Evolutionary conservation across 2,888 invertebrate genomes (phyloP).

Genomic region (Mechanitis mazaeus): DNA sequence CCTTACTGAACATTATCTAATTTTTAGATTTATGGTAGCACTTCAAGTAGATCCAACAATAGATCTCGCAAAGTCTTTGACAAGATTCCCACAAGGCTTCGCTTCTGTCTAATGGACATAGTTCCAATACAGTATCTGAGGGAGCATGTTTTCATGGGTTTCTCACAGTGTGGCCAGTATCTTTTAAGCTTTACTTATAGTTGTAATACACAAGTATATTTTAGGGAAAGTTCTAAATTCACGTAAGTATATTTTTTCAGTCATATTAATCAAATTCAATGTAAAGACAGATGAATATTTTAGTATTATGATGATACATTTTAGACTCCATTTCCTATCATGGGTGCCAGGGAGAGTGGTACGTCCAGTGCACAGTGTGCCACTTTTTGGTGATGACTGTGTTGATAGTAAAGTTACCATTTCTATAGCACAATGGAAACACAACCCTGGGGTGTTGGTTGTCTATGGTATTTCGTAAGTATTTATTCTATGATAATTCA

Average conservation of each 20-base stretch:
- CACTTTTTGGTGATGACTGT: conserved; percentile 78
- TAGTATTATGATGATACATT: neutral
- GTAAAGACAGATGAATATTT: too few relatives aligned
- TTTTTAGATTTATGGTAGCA: conserved; percentile 70
- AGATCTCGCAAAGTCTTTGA: conserved; percentile 71
- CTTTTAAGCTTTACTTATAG: conserved; percentile 90
- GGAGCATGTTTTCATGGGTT: conserved; percentile 95
- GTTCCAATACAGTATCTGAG: conserved; percentile 74
- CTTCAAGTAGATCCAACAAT: conserved; percentile 63
- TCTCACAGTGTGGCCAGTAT: conserved; percentile 95
- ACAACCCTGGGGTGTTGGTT: conserved; percentile 75
- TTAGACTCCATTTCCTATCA: conserved; percentile 65
- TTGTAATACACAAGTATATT: conserved; percentile 71
- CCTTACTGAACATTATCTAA: conserved; percentile 11
- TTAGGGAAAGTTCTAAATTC: conserved; percentile 71
- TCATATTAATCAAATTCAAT: neutral
- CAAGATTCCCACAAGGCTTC: conserved; percentile 74
- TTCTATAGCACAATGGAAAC: conserved; percentile 80
- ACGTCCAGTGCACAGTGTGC: conserved; percentile 70
- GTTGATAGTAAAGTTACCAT: conserved; percentile 78
- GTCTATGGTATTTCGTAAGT: conserved; percentile 78
- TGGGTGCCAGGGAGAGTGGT: conserved; percentile 67
- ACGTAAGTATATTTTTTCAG: conserved; percentile 47
- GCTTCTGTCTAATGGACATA: conserved; percentile 79
- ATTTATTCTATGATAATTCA: conserved; percentile 13